Conservation (phyloP, 1,140 invertebrate species). For the Planococcus citri region DNA sequence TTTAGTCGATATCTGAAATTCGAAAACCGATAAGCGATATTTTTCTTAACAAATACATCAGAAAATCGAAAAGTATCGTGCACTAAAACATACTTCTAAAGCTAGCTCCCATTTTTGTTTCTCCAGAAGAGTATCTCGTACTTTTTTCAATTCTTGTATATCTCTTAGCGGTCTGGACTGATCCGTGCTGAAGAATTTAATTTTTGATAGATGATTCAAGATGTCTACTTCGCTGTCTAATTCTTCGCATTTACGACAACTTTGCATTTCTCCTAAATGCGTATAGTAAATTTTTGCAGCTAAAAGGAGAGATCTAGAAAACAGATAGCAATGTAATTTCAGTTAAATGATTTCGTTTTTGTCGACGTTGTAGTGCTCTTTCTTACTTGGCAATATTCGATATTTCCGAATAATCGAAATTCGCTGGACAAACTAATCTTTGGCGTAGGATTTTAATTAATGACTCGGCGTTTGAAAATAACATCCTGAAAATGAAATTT, state of each 20-base stretch:
- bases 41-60: no score
- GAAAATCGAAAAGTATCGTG: no score
- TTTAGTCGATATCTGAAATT: conserved; percentile 57
- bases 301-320: not conserved
- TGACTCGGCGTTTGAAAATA: not conserved
- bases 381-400: not conserved
- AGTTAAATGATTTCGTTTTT: no score
- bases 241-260: conserved; percentile 28
- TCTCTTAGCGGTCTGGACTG: conserved; percentile 33
- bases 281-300: not conserved
- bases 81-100: conserved; percentile 43
- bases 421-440: not conserved
- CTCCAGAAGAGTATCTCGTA: conserved; percentile 54
- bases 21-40: no score
- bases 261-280: not conserved
- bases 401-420: not conserved
- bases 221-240: conserved; percentile 36
- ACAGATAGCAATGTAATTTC: not conserved
- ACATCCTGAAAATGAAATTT: not conserved
- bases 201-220: conserved; percentile 34
- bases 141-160: conserved; percentile 37
- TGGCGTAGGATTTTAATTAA: not conserved
- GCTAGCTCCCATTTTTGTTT: conserved; percentile 72
- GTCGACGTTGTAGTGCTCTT: no score
- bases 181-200: conserved; percentile 33